phyloP scores from a whole-genome alignment of 92 coral and sea anemone genomes.

The Metridium senile region DNA sequence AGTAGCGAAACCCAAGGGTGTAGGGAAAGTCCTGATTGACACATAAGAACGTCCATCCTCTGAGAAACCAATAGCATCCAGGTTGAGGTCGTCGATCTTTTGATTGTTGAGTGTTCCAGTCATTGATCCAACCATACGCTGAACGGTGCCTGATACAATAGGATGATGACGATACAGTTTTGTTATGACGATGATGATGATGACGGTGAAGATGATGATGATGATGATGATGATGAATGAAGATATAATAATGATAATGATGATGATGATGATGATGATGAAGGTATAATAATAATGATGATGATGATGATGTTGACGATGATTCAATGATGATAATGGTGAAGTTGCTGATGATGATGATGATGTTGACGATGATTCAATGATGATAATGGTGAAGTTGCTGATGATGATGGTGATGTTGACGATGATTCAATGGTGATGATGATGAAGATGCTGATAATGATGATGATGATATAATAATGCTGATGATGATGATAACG shows the following conservation, averaged over 20 bases:
- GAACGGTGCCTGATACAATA: constrained; percentile 49
- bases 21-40: constrained; percentile 64
- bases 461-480: background rate
- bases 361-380: background rate
- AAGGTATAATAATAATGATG: background rate
- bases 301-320: background rate
- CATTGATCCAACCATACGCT: constrained; percentile 72
- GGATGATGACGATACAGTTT: background rate
- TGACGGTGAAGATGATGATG: background rate
- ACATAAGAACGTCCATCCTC: constrained; percentile 77
- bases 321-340: background rate
- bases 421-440: background rate
- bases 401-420: background rate
- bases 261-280: background rate
- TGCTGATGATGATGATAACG: background rate
- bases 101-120: constrained; percentile 69
- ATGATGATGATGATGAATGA: background rate
- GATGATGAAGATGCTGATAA: background rate
- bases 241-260: background rate
- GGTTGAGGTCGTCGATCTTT: constrained; percentile 20
- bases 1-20: constrained; percentile 53
- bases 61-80: constrained; percentile 63
- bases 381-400: background rate
- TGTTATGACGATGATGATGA: background rate
- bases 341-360: background rate